Evolutionary conservation across 2,888 invertebrate genomes (phyloP).

Genomic region (Mellilla xanthometata): DNA sequence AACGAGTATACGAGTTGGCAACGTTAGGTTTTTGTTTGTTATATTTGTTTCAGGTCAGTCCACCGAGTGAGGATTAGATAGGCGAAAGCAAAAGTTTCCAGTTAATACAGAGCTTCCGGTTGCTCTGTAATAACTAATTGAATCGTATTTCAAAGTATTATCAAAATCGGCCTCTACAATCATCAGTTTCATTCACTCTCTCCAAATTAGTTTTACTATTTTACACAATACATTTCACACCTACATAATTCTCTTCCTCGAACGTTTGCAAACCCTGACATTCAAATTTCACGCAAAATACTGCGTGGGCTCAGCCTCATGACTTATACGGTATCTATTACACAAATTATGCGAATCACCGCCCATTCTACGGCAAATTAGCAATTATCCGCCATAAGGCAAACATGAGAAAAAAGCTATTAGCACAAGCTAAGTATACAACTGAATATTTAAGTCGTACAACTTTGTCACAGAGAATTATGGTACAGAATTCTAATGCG

Average conservation of each 20-base stretch:
- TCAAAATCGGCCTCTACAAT: not conserved
- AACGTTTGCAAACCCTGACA: not conserved
- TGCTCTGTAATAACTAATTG: no score
- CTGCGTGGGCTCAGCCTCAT: constrained; percentile 17
- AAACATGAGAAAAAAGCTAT: constrained; percentile 22
- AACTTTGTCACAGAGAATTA: constrained; percentile 1
- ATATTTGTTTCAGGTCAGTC: no score
- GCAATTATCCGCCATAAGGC: constrained; percentile 22
- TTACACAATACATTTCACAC: not conserved
- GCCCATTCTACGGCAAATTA: constrained; percentile 20
- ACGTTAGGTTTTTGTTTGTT: no score
- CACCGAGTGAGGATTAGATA: no score
- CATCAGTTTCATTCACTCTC: not conserved
- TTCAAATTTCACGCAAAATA: constrained; percentile 4
- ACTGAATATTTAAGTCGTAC: not conserved
- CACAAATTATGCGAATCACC: constrained; percentile 24
- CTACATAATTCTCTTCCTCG: not conserved
- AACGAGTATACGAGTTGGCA: no score
- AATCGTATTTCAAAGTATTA: no score
- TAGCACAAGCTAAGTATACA: not conserved
- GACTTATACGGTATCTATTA: constrained; percentile 20
- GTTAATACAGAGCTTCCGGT: no score
- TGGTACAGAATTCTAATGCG: no score
- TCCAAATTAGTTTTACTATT: not conserved
- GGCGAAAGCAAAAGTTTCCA: no score